Evolutionary conservation across 2,797 vertebrate species (phyloP).

Genomic region (Lithobates pipiens): DNA sequence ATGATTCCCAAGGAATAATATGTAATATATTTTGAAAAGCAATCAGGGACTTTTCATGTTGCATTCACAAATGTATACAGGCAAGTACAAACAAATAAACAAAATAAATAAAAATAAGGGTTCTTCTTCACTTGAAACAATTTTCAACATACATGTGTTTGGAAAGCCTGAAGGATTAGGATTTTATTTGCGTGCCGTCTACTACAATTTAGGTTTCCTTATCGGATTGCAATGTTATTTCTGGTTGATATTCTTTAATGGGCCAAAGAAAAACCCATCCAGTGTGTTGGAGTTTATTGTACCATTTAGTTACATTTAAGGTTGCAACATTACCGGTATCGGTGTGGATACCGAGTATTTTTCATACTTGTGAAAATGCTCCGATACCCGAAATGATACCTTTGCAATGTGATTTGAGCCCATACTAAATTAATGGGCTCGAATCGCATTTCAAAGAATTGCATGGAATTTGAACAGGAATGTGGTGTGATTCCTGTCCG

Average conservation of each 20-base stretch:
- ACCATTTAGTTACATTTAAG: no score
- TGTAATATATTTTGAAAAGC: neutral
- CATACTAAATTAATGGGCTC: no score
- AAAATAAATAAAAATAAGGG: neutral
- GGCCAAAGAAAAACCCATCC: no score
- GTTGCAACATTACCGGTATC: no score
- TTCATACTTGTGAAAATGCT: no score
- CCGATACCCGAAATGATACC: no score
- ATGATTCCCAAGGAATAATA: neutral
- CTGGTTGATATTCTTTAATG: neutral
- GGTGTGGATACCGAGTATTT: no score
- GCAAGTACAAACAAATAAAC: neutral
- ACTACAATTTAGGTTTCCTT: neutral
- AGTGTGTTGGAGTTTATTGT: no score
- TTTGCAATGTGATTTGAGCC: no score
- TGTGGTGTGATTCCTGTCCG: no score
- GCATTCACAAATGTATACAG: neutral
- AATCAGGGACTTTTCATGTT: constrained; percentile 29
- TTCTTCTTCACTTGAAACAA: neutral
- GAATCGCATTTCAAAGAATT: no score
- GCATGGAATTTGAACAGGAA: no score
- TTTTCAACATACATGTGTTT: neutral
- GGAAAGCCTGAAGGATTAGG: neutral
- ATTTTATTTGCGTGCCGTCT: neutral
- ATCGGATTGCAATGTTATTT: neutral